A percentile compares a stretch with the other conserved stretches of the same genome.
Conservation (phyloP, 2,113 vertebrate genomes). For the Hiodon tergisus region DNA sequence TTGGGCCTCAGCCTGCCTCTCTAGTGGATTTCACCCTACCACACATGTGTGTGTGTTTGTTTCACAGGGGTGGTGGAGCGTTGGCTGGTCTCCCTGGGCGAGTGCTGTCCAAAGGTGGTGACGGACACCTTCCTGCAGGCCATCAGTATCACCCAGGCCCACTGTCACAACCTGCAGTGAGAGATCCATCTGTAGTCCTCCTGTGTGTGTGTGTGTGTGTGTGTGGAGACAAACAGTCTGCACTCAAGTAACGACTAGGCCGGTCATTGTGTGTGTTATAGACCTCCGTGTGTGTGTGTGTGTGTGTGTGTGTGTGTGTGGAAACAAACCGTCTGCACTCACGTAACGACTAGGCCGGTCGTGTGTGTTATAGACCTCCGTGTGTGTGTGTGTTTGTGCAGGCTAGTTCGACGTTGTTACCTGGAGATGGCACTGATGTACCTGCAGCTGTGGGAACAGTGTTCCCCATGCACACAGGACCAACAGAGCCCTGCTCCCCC, state of each 20-base stretch:
- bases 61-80: constrained; percentile 64
- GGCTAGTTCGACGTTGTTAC: constrained; percentile 69
- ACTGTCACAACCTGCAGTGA: constrained; percentile 73
- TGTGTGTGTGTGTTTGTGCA: constrained; percentile 30
- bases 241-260: too few species aligned
- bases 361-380: background rate
- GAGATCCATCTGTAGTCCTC: background rate
- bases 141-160: constrained; percentile 55
- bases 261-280: background rate
- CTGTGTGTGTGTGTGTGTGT: constrained; percentile 2
- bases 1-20: background rate
- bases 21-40: background rate
- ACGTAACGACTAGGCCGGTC: too few species aligned
- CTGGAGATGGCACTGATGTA: constrained; percentile 70
- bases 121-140: constrained; percentile 61
- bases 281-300: background rate
- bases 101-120: constrained; percentile 39
- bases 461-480: background rate
- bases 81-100: constrained; percentile 47
- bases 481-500: background rate
- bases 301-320: background rate
- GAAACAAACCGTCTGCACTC: too few species aligned
- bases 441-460: constrained; percentile 44
- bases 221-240: background rate
- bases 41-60: constrained; percentile 8